These are phyloP conservation scores for Buceros bicornis DNA, from an alignment of 2,797 vertebrate species.

Conservation along the genomic window DNA sequence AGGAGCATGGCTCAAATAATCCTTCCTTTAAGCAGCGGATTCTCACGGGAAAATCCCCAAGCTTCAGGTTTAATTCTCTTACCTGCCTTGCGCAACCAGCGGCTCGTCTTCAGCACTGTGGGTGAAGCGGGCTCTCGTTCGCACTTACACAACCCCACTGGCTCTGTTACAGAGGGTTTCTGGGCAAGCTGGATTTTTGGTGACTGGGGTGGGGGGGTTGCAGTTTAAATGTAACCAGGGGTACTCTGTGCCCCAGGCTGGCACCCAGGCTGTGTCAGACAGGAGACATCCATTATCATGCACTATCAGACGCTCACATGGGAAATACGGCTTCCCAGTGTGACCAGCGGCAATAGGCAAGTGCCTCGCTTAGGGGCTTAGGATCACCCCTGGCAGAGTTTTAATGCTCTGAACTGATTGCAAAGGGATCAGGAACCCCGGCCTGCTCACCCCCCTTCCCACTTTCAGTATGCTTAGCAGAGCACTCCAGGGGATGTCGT, in stretches of 20 bases:
- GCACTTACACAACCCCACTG: background rate
- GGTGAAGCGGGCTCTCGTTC: background rate
- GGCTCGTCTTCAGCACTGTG: background rate
- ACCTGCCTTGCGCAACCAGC: background rate
- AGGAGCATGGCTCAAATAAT: background rate
- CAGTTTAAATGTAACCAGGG: background rate
- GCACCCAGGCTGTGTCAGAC: background rate
- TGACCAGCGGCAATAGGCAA: background rate
- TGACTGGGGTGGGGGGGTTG: background rate
- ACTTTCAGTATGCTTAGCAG: background rate
- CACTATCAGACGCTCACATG: background rate
- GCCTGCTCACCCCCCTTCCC: background rate
- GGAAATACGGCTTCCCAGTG: rapidly evolving
- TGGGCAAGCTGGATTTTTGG: background rate
- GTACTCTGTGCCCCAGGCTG: background rate
- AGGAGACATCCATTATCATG: background rate
- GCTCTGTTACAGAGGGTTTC: background rate
- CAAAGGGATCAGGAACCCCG: background rate
- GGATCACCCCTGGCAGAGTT: background rate
- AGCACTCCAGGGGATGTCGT: background rate
- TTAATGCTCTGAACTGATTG: background rate
- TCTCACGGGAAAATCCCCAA: background rate
- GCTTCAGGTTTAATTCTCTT: background rate
- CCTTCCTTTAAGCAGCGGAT: slow-evolving; percentile 22
- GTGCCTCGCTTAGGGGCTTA: rapidly evolving